Conservation (phyloP, 2,888 invertebrate species). For the Diabrotica balteata region DNA sequence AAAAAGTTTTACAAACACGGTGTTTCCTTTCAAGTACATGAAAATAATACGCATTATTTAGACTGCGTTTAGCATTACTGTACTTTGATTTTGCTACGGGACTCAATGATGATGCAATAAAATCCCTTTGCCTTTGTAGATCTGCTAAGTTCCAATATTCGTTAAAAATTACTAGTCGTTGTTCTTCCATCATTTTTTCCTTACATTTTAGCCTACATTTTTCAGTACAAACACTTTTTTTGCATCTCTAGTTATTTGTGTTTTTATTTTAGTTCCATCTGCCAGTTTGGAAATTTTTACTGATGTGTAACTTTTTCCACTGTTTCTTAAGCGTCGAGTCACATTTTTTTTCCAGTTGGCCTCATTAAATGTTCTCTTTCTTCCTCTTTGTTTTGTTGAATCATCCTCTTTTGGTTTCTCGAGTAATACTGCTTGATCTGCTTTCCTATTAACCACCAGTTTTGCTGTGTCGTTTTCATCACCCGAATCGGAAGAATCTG, state of each 20-base stretch:
- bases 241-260: neutral
- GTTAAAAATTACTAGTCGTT: neutral
- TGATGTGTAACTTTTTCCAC: constrained; percentile 5
- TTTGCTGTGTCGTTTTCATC: no score
- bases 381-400: constrained; percentile 20
- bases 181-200: neutral
- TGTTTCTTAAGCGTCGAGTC: no score
- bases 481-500: no score
- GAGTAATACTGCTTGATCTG: no score
- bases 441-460: no score
- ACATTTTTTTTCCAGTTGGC: constrained; percentile 6
- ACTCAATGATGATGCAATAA: neutral
- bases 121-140: neutral
- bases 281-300: constrained; percentile 1
- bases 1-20: constrained; percentile 16
- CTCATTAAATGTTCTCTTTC: constrained; percentile 19
- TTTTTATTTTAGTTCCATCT: constrained; percentile 6
- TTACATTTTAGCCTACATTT: neutral
- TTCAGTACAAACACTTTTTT: no score
- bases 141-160: neutral
- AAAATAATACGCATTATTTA: neutral
- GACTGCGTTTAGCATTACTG: neutral
- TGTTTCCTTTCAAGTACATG: neutral
- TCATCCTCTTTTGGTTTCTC: no score
- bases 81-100: neutral